These are phyloP conservation scores for Uropsilus gracilis DNA, from an alignment of 2,113 vertebrate species.

Conservation along the genomic window DNA sequence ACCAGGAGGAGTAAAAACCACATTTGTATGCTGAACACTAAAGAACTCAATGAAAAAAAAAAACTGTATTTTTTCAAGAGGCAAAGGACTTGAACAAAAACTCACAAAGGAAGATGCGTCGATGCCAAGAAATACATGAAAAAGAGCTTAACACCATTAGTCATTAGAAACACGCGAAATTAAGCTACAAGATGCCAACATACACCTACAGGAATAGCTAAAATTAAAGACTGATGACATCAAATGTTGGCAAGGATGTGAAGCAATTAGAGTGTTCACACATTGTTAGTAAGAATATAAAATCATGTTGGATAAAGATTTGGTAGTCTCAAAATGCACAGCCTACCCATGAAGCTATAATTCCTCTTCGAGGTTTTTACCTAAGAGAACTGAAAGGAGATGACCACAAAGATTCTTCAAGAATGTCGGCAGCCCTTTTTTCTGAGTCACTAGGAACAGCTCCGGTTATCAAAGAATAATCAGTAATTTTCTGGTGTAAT, in stretches of 20 bases:
- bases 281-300: neutral
- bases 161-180: slow-evolving; percentile 36
- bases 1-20: neutral
- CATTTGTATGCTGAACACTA: neutral
- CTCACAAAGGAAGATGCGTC: slow-evolving; percentile 10
- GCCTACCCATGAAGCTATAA: neutral
- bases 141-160: neutral
- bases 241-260: neutral
- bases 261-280: neutral
- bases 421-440: neutral
- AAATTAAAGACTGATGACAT: neutral
- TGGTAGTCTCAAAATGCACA: slow-evolving; percentile 28
- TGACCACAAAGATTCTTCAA: neutral
- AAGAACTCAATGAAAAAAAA: neutral
- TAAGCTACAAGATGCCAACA: neutral
- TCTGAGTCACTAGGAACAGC: neutral
- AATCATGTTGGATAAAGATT: neutral
- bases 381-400: slow-evolving; percentile 35
- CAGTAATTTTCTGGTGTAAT: neutral
- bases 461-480: neutral
- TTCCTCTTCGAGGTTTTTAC: neutral
- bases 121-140: neutral
- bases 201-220: neutral
- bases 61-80: neutral
- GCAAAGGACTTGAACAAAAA: neutral